These are phyloP conservation scores for Sturmia bella DNA, from an alignment of 2,888 invertebrate species.

Conservation along the genomic window DNA sequence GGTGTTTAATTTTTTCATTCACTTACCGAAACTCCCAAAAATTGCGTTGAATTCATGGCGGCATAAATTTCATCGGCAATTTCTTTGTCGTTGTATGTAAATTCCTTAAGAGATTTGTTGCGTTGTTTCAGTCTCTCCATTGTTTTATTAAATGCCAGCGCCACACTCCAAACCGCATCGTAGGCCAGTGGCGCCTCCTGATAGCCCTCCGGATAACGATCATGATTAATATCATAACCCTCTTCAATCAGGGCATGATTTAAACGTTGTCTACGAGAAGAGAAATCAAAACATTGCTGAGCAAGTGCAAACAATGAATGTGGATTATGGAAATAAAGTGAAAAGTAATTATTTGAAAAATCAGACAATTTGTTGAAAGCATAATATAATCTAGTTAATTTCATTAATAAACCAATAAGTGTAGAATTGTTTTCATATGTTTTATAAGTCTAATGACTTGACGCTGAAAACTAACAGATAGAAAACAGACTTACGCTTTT, in stretches of 20 bases:
- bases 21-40: slow-evolving; percentile 98
- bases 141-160: slow-evolving; percentile 98
- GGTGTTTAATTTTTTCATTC: neutral
- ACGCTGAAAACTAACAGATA: too few species aligned
- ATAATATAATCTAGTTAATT: too few species aligned
- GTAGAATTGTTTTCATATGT: too few species aligned
- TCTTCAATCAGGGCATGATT: slow-evolving; percentile 90
- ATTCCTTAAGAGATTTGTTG: slow-evolving; percentile 94
- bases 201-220: slow-evolving; percentile 95
- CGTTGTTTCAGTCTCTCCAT: slow-evolving; percentile 91
- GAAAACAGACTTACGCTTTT: too few species aligned
- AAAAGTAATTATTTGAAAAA: neutral
- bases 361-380: too few species aligned
- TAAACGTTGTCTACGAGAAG: slow-evolving; percentile 85
- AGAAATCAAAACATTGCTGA: neutral
- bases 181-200: slow-evolving; percentile 99
- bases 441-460: too few species aligned
- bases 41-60: slow-evolving; percentile 99
- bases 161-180: slow-evolving; percentile 99
- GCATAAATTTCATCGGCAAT: slow-evolving; percentile 98
- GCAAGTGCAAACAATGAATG: neutral
- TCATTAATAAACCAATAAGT: too few species aligned
- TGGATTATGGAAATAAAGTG: neutral
- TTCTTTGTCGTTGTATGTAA: slow-evolving; percentile 96
- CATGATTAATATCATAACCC: slow-evolving; percentile 93